These are phyloP conservation scores for Parnassius mnemosyne DNA, from an alignment of 2,888 invertebrate genomes.

Conservation along the genomic window DNA sequence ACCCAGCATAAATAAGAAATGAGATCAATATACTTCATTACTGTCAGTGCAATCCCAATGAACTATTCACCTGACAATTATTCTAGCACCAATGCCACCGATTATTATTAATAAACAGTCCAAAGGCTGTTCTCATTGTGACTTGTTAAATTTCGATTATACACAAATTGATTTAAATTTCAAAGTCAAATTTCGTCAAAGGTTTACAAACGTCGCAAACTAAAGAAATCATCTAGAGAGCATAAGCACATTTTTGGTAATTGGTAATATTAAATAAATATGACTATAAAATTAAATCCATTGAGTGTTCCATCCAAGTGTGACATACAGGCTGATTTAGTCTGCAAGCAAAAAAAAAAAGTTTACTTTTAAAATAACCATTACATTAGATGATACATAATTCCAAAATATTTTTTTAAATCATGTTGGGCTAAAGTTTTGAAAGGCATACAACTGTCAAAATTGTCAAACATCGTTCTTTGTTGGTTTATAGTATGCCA, in stretches of 20 bases:
- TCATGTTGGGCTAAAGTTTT: too few species aligned
- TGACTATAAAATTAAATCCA: slow-evolving; percentile 50
- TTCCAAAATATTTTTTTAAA: too few species aligned
- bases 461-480: too few species aligned
- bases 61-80: slow-evolving; percentile 12
- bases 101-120: slow-evolving; percentile 7
- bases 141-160: slow-evolving; percentile 30
- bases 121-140: slow-evolving; percentile 10
- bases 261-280: slow-evolving; percentile 46
- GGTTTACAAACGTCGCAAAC: slow-evolving; percentile 33
- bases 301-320: slow-evolving; percentile 41
- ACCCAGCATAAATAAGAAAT: slow-evolving; percentile 70
- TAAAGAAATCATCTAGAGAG: slow-evolving; percentile 59
- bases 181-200: slow-evolving; percentile 39
- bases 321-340: slow-evolving; percentile 39
- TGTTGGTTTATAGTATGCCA: too few species aligned
- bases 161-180: slow-evolving; percentile 46
- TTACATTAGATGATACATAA: neutral
- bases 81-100: slow-evolving; percentile 32
- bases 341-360: slow-evolving; percentile 43
- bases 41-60: slow-evolving; percentile 20
- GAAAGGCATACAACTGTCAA: too few species aligned
- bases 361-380: neutral
- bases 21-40: slow-evolving; percentile 69
- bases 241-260: slow-evolving; percentile 56